Base-by-base conservation (phyloP, 2,113 vertebrate genomes). In the Oryzias celebensis region DNA sequence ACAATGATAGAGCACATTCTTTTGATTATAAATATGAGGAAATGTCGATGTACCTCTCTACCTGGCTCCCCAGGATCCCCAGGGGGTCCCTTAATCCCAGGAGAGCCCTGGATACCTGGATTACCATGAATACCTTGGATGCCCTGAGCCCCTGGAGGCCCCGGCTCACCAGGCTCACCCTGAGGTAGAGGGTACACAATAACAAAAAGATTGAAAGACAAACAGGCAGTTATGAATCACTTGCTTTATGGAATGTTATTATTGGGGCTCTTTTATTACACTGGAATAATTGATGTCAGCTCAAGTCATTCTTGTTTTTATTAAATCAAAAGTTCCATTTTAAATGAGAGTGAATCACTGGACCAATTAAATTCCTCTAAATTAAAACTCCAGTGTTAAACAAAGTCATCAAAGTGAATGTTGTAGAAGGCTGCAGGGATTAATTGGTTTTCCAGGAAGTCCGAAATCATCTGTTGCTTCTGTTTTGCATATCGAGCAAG, bases 71-170 rank as follows among this genome's bases (percentile, higher is more conserved):
- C 95, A 0, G 88, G 68, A 0, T 91, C 75, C 1, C 95, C 95
- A 0, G 86, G 78, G 1, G 70, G 64, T 0, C 94, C 95, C 80
- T 86, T 91, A 18, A 81, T 58, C 4, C 95, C 95, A 2, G 90
- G 87, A 7, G 86, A 80, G 14, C 95, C 95, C 0, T 94, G 90
- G 12, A 71, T 89, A 6, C 95, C 94, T 0, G 87, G 14, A 1
- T 91, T 93, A 31, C 95, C 94, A 0, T 28, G 85, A 23, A 97
- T 94, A 17, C 95, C 95, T 73, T 96, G 95, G 67, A 93, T 90
- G 4, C 95, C 95, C 64, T 95, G 95, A 62, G 93, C 93, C 67
- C 95, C 95, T 5, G 91, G 80, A 58, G 93, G 90, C 42, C 95
- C 94, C 0, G 89, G 76, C 4, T 83, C 87, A 2, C 95, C 95